phyloP scores from a whole-genome alignment of 2,888 invertebrate genomes.

The Pseudococcus jackbeardsleyi region DNA sequence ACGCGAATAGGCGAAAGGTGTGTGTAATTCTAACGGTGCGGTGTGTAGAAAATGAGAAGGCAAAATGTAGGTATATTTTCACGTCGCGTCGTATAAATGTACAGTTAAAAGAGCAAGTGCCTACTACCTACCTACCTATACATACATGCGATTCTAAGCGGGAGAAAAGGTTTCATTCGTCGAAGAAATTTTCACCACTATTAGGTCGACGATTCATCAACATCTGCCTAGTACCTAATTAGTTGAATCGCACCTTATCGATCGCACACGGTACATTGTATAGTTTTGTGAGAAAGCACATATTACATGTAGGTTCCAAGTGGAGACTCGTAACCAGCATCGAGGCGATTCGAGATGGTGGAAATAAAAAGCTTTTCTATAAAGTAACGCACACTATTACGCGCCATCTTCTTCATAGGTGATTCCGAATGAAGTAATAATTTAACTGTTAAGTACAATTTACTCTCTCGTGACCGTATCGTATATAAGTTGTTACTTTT shows the following conservation, averaged over 20 bases:
- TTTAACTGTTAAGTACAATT: conserved; percentile 54
- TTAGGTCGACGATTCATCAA: conserved; percentile 25
- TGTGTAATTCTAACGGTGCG: background rate
- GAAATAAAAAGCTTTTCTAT: conserved; percentile 39
- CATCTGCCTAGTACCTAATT: background rate
- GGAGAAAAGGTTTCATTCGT: background rate
- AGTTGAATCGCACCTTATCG: conserved; percentile 12
- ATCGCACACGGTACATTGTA: background rate
- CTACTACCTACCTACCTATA: no score
- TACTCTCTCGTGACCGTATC: conserved; percentile 49
- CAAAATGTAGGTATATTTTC: background rate
- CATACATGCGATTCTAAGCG: background rate
- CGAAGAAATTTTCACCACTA: background rate
- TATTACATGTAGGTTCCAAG: no score
- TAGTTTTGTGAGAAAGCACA: background rate
- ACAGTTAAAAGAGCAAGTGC: background rate
- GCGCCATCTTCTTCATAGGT: conserved; percentile 39
- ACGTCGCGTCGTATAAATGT: background rate
- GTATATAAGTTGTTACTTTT: conserved; percentile 48
- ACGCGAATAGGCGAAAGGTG: background rate
- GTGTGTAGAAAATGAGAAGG: background rate
- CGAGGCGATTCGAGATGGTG: background rate
- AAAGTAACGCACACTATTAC: conserved; percentile 10
- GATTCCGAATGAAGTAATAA: conserved; percentile 55
- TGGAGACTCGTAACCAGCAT: no score